phyloP scores from a whole-genome alignment of 2,797 vertebrate genomes.

The Amblyopsis hoosieri region DNA sequence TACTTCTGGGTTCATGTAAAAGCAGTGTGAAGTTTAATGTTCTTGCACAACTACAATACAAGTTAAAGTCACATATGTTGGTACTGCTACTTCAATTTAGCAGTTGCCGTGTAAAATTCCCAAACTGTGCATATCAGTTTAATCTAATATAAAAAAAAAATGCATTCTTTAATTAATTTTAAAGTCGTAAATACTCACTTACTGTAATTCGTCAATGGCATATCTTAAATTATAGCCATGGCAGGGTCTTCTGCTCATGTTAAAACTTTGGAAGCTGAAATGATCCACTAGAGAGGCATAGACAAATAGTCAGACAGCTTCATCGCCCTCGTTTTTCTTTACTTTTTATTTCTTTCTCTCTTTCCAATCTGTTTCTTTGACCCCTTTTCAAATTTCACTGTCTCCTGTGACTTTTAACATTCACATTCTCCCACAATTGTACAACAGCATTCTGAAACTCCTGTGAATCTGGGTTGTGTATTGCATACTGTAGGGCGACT shows the following conservation, averaged over 20 bases:
- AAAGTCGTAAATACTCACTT: slow-evolving; percentile 4
- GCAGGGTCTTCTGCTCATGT: slow-evolving; percentile 50
- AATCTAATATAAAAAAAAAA: too few species aligned
- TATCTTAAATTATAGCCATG: slow-evolving; percentile 37
- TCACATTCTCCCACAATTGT: slow-evolving; percentile 30
- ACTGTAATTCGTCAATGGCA: not conserved
- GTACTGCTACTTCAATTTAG: not conserved
- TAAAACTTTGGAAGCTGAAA: slow-evolving; percentile 70
- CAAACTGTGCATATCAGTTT: too few species aligned
- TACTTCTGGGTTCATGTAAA: not conserved
- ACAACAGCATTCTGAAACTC: slow-evolving; percentile 42
- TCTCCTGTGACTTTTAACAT: slow-evolving; percentile 39
- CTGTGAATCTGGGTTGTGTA: slow-evolving; percentile 40
- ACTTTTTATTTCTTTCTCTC: slow-evolving; percentile 24
- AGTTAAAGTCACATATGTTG: not conserved
- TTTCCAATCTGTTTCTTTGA: slow-evolving; percentile 19
- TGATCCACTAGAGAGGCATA: slow-evolving; percentile 65
- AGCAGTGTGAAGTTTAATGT: not conserved
- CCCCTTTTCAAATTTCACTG: slow-evolving; percentile 19
- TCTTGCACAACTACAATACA: not conserved
- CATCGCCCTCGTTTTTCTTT: not conserved
- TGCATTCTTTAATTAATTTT: too few species aligned
- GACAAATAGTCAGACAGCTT: slow-evolving; percentile 62
- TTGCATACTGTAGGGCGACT: slow-evolving; percentile 51
- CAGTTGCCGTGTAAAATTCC: not conserved